phyloP scores from a whole-genome alignment of 2,888 invertebrate genomes.

The Oeneis ivallda region DNA sequence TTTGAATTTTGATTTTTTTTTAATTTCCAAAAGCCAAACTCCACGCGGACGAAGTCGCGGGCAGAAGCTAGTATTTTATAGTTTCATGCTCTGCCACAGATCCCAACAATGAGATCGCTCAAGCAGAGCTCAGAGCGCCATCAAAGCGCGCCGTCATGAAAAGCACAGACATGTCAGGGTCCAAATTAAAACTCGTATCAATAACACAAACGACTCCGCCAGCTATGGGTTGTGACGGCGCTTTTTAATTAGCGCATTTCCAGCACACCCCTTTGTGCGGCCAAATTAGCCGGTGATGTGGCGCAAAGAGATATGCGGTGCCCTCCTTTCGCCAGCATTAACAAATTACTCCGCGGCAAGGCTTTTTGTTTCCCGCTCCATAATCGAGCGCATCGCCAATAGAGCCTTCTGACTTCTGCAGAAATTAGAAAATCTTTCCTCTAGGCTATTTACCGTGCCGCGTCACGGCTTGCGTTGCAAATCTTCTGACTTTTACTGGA shows the following conservation, averaged over 20 bases:
- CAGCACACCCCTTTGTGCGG: constrained; percentile 67
- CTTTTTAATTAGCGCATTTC: constrained; percentile 75
- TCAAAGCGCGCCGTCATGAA: constrained; percentile 30
- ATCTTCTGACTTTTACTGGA: background rate
- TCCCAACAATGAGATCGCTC: constrained; percentile 15
- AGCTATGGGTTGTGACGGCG: constrained; percentile 61
- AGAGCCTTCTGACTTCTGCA: constrained; percentile 14
- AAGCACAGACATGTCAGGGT: constrained; percentile 33
- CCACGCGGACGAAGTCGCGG: no score
- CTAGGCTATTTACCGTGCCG: background rate
- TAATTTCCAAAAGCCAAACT: no score
- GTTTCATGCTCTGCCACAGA: background rate
- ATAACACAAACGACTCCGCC: constrained; percentile 32
- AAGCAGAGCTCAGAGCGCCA: constrained; percentile 24
- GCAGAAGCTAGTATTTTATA: background rate
- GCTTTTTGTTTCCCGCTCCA: constrained; percentile 28
- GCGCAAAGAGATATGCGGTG: constrained; percentile 43
- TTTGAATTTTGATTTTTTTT: no score
- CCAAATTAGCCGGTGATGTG: constrained; percentile 76
- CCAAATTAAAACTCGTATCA: constrained; percentile 41
- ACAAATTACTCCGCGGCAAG: constrained; percentile 51
- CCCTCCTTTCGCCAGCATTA: constrained; percentile 55
- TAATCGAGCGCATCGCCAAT: constrained; percentile 24
- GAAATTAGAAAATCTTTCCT: constrained; percentile 19
- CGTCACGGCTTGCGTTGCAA: background rate